Base-by-base conservation (phyloP, 53 echinoderm and acorn worm species). In the Pentamera pediparva region DNA sequence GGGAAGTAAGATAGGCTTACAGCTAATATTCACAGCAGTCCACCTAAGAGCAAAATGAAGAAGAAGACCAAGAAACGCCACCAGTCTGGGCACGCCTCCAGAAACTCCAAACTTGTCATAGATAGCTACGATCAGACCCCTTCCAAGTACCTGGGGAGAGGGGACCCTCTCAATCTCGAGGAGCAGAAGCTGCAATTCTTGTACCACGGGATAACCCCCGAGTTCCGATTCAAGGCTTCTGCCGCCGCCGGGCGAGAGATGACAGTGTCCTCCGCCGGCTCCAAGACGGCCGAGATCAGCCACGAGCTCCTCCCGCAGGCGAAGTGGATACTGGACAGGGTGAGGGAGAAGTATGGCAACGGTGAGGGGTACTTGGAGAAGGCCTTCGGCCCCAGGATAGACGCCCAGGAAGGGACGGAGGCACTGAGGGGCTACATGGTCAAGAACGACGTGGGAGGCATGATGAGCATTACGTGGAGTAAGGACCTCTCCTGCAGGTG, bases 401-500 rank as follows among this genome's bases (percentile, higher is more conserved):
- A 49, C 11, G 56, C 67, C n/a, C 83, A 86, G 45, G 59, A 62
- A 56, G 92, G 86, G 52, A 82, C 83, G 6, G 65, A 79, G 12
- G 18, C 72, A 29, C 62, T 92, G 34, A 80, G 64, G 25, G 78
- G 50, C 12, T 92, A 92, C 67, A 69, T 92, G 77, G 63, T 80
- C 39, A 74, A 89, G 52, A 86, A 80, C 70, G 89, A 77, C 2
- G 75, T 71, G 3, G 86, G 86, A 22, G 86, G 80, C 34, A 83
- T 76, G 81, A 79, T 92, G 59, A 82, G 76, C 6, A 65, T 92
- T n/a, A 76, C 89, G 10, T 92, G 92, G 92, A 86, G 82, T 56
- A 92, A 89, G 54, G 92, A 92, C 53, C 81, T 89, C 15, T 83
- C 89, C 29, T 92, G 92, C 92, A 92, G 92, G 92, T 92, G 18